phyloP scores from a whole-genome alignment of 2,113 vertebrate species.

The Catharus bicknelli region DNA sequence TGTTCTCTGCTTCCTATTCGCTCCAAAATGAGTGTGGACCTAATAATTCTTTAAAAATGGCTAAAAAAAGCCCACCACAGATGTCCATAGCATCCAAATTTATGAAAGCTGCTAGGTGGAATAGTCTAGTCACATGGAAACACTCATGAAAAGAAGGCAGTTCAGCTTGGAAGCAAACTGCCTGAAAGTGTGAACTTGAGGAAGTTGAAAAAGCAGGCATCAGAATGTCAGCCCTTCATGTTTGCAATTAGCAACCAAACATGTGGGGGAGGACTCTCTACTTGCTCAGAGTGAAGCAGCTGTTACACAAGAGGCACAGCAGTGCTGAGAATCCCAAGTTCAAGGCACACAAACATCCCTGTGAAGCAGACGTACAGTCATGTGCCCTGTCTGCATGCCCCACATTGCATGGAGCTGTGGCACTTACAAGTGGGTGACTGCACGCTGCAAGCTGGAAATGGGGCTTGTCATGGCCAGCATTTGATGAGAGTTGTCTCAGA shows the following conservation, averaged over 20 bases:
- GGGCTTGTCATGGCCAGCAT: not conserved
- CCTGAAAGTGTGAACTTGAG: not conserved
- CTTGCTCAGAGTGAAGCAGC: not conserved
- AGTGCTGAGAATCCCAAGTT: not conserved
- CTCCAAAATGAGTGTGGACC: not conserved
- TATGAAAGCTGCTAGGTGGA: not conserved
- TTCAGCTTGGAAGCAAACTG: not conserved
- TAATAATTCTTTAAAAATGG: not conserved
- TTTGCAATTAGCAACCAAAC: not conserved
- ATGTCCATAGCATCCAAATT: not conserved
- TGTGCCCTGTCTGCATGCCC: rapidly evolving
- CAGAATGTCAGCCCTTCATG: not conserved
- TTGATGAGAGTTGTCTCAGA: not conserved
- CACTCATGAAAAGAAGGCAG: not conserved
- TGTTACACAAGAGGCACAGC: not conserved
- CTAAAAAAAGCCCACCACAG: not conserved
- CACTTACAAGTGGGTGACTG: not conserved
- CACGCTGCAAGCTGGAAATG: not conserved
- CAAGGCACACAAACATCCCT: not conserved
- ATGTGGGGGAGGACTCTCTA: not conserved
- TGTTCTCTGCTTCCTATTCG: not conserved
- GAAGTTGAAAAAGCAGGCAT: not conserved
- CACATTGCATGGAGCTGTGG: not conserved
- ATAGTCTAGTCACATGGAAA: not conserved
- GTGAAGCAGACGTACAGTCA: not conserved